Evolutionary conservation across 2,888 invertebrate genomes (phyloP), one percentile per base, ranked within the genome.

Genomic region (Ferdinandea cuprea): DNA sequence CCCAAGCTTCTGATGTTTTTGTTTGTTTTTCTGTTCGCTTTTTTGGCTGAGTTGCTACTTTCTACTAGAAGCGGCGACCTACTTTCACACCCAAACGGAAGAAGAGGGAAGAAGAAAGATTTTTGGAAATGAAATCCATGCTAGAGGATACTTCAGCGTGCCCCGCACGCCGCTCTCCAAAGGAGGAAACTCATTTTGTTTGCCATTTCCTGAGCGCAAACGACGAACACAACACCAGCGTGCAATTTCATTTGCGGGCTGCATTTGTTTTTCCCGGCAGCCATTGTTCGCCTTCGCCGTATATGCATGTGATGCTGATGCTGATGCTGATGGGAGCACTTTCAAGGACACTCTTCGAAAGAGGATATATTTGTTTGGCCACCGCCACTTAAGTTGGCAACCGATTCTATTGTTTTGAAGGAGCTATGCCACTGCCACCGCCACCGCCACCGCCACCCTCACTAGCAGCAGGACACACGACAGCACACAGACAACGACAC

Each of bases 181-280:
- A 78, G 78, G 78, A 78, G 78, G 78, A 83, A 83, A 83, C 72
- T 78, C 78, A 83, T 83, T 83, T 83, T 73, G 83, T 73, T 78
- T 83, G 78, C 68, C 78, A 83, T 78, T 78, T 78, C 83, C 83
- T 68, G 68, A 83, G 72, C 68, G 46, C 69, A 69, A 74, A 74
- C 59, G 46, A 61, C 48, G 74, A 63, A 59, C 79, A 56, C 76
- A 72, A 79, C 63, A 76, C 40, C 69, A 58, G 69, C 58, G 72
- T 63, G 68, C 72, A 83, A 83, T 78, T 61, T 78, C 78, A 78
- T 83, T 83, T 83, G 78, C 72, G 77, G 66, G 48, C 42, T 77
- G 77, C 72, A 77, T 72, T 81, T 66, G 59, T 61, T 72, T 73
- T 63, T 13, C 8, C 56, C 19, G n/a, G 5, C 48, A 7, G 35